Evolutionary conservation across 2,797 vertebrate species (phyloP).

Genomic region (Myotis findleyi): DNA sequence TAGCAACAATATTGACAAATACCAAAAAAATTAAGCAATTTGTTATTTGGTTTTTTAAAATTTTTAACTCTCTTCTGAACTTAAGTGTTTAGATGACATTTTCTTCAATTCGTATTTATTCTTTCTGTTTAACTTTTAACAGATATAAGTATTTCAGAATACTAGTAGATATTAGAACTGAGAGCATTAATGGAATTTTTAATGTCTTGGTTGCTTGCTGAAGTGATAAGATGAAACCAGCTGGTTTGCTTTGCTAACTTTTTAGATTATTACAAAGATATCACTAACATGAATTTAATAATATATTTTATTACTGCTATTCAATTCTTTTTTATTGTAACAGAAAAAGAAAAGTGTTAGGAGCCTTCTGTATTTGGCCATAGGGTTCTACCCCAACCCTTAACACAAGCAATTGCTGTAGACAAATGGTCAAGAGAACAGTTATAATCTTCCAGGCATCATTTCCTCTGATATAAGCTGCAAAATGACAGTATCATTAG

Average conservation of each 20-base stretch:
- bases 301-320: constrained; percentile 8
- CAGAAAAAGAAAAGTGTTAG: background rate
- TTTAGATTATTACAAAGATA: constrained; percentile 13
- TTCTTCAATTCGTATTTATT: background rate
- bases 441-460: constrained; percentile 62
- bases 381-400: background rate
- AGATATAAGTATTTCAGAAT: constrained; percentile 20
- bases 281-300: background rate
- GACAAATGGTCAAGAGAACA: constrained; percentile 67
- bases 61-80: constrained; percentile 5
- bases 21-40: background rate
- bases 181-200: constrained; percentile 34
- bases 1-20: background rate
- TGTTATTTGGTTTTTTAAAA: background rate
- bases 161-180: constrained; percentile 31
- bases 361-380: constrained; percentile 1
- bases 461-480: constrained; percentile 65
- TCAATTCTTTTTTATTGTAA: constrained; percentile 24
- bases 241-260: constrained; percentile 13
- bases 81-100: background rate
- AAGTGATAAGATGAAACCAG: constrained; percentile 16
- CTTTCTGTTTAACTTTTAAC: background rate
- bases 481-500: constrained; percentile 69
- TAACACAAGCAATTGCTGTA: constrained; percentile 65
- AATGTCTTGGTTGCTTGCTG: constrained; percentile 14